A percentile compares a stretch with the other conserved stretches of the same genome.
These are phyloP conservation scores for Pristionchus japonicus DNA, from an alignment of 2,888 invertebrate genomes.

Conservation along the genomic window DNA sequence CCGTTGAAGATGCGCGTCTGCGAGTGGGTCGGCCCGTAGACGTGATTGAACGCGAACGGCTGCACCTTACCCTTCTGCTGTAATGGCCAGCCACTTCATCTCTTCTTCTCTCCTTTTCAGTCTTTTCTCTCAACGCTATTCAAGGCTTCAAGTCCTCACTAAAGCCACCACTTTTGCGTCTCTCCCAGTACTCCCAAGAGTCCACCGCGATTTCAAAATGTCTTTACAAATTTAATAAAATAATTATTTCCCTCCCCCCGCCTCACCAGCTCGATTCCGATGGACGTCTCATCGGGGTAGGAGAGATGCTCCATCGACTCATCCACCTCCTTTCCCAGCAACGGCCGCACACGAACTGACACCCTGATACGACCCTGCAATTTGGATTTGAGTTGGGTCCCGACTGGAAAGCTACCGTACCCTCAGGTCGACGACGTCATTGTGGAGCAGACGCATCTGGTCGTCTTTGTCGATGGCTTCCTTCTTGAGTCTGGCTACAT, in stretches of 20 bases:
- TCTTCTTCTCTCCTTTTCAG: neutral
- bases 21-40: slow-evolving; percentile 53
- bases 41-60: slow-evolving; percentile 55
- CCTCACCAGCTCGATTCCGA: slow-evolving; percentile 2
- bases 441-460: slow-evolving; percentile 55
- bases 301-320: slow-evolving; percentile 43
- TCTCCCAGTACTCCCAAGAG: too few relatives aligned
- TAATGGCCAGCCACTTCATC: neutral
- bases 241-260: neutral
- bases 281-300: slow-evolving; percentile 50
- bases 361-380: slow-evolving; percentile 61
- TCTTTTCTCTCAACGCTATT: too few relatives aligned
- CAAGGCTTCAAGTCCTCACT: too few relatives aligned
- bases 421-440: slow-evolving; percentile 58
- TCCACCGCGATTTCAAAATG: too few relatives aligned
- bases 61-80: slow-evolving; percentile 32
- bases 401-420: neutral
- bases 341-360: slow-evolving; percentile 57
- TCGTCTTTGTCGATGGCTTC: slow-evolving; percentile 57
- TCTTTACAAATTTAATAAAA: too few relatives aligned
- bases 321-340: slow-evolving; percentile 48
- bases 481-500: neutral
- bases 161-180: too few relatives aligned
- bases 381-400: neutral
- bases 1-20: slow-evolving; percentile 55